phyloP scores from a whole-genome alignment of 2,888 invertebrate species.

The Drosophila phalerata region DNA sequence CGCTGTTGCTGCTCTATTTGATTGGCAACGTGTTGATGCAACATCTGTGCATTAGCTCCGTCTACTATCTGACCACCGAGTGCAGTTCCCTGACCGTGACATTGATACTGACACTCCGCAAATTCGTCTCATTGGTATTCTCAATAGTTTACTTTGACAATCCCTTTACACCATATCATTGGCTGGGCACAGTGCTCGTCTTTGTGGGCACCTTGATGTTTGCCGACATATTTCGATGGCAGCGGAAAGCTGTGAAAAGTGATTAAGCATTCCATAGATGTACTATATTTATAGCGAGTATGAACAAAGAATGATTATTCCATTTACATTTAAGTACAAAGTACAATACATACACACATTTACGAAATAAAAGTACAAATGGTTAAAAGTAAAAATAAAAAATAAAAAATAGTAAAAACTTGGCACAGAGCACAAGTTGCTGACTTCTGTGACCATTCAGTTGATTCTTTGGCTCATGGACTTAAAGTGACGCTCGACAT shows the following conservation, averaged over 20 bases:
- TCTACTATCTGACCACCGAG: conserved; percentile 96
- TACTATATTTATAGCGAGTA: conserved; percentile 4
- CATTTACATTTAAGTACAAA: conserved; percentile 74
- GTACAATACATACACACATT: conserved; percentile 46
- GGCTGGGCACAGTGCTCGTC: conserved; percentile 94
- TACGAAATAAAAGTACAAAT: conserved; percentile 63
- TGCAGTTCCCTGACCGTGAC: conserved; percentile 97
- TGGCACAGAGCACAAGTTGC: conserved; percentile 20
- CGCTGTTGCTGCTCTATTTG: conserved; percentile 86
- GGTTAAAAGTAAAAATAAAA: conserved; percentile 14
- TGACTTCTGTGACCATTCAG: conserved; percentile 2
- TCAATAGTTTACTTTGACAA: conserved; percentile 96
- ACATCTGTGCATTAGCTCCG: conserved; percentile 96
- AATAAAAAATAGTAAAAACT: conserved; percentile 12
- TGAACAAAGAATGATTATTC: conserved; percentile 54
- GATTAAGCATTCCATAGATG: conserved; percentile 45
- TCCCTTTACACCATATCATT: conserved; percentile 95
- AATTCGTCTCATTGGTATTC: conserved; percentile 96
- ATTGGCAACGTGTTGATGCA: conserved; percentile 94
- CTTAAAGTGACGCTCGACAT: conserved; percentile 29
- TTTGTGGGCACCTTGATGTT: conserved; percentile 96
- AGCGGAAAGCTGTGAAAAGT: conserved; percentile 38
- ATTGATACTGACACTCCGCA: conserved; percentile 96
- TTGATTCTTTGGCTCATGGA: conserved; percentile 56
- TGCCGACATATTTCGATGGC: conserved; percentile 88